Evolutionary conservation across 2,797 vertebrate species (phyloP).

Genomic region (Echeneis naucrates): DNA sequence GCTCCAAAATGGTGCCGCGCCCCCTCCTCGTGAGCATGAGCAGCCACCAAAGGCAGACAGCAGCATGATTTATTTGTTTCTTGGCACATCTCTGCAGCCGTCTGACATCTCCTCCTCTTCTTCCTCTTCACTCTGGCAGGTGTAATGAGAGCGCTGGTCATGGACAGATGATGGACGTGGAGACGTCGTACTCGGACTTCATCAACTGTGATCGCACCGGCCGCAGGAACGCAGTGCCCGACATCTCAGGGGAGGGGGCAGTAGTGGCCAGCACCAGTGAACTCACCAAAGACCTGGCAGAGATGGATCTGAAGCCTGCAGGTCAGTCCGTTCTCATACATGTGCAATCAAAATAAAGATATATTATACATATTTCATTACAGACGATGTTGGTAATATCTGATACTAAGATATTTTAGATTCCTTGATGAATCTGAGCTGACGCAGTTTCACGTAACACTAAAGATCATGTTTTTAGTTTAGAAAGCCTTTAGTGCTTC

Average conservation of each 20-base stretch:
- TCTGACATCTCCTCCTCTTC: conserved; percentile 30
- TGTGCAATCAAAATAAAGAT: neutral
- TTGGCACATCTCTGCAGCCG: conserved; percentile 14
- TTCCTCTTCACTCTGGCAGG: conserved; percentile 60
- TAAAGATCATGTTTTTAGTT: conserved; percentile 34
- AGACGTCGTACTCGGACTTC: conserved; percentile 96
- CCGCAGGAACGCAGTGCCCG: conserved; percentile 95
- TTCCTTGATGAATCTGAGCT: neutral
- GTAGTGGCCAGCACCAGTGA: conserved; percentile 86
- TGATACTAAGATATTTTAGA: neutral
- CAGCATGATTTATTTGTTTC: conserved; percentile 33
- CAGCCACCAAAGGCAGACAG: conserved; percentile 8
- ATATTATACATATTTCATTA: too few species aligned
- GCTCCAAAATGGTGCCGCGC: conserved; percentile 17
- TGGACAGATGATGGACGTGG: conserved; percentile 95
- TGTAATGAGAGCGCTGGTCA: conserved; percentile 87
- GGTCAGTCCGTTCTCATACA: conserved; percentile 66
- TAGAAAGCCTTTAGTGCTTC: conserved; percentile 48
- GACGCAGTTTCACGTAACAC: neutral
- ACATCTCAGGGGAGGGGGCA: conserved; percentile 87
- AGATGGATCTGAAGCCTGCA: conserved; percentile 85
- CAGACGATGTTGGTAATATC: too few species aligned
- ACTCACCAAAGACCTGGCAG: conserved; percentile 89
- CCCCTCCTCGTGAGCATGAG: neutral
- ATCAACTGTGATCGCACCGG: conserved; percentile 96